These are phyloP conservation scores for Hyperopisus bebe DNA, from an alignment of 2,113 vertebrate species.

Conservation along the genomic window DNA sequence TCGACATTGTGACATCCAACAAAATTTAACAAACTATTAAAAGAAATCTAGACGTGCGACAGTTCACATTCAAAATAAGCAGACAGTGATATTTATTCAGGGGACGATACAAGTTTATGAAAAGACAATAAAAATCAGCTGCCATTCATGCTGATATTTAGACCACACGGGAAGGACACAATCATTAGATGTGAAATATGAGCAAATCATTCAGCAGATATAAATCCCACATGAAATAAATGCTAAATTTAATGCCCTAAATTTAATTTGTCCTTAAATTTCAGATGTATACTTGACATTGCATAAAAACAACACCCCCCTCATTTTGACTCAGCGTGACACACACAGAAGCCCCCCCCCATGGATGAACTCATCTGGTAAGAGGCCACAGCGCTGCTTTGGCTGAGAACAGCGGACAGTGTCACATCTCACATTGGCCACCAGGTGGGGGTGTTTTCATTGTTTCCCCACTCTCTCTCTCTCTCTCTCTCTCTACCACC, in stretches of 20 bases:
- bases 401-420: not conserved
- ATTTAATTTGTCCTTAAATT: not conserved
- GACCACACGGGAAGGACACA: not conserved
- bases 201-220: not conserved
- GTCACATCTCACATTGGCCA: slow-evolving; percentile 27
- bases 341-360: not conserved
- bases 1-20: not conserved
- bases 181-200: not conserved
- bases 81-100: not conserved
- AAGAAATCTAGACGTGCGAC: not conserved
- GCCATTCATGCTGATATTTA: not conserved
- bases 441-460: slow-evolving; percentile 57
- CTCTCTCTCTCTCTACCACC: slow-evolving; percentile 13
- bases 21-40: not conserved
- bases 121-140: not conserved
- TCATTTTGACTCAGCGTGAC: not conserved
- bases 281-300: not conserved
- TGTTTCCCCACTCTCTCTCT: not conserved
- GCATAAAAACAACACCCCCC: not conserved
- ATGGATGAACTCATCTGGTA: not conserved
- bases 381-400: not conserved
- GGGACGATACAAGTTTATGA: not conserved
- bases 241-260: not conserved
- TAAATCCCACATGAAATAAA: not conserved
- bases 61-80: not conserved